Evolutionary conservation across 2,888 invertebrate species (phyloP), one percentile per base, ranked within the genome.

Genomic region (Brenthis hecate): DNA sequence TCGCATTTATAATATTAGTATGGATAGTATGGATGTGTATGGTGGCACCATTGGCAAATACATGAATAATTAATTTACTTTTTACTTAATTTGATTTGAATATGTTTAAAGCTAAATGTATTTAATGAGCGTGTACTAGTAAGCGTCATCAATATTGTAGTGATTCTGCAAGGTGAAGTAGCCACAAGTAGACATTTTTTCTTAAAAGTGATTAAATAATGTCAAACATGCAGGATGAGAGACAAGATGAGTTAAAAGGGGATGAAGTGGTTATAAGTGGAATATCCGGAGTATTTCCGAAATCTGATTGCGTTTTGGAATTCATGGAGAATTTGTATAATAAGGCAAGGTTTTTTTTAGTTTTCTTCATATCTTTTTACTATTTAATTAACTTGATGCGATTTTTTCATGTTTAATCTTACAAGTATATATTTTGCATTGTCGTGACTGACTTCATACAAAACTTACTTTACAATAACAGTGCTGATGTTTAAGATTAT

Each of bases 231-330:
- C 28, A 32, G 32, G 16, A 51, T 2, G 13, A n/a, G 47, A 58
- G 57, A 6, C 43, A 58, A 51, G 13, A 51, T 36, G 32, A 61
- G 5, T 32, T 61, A 28, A 61, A 32, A 5, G 61, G 61, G 1
- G 51, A 61, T 61, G 61, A 61, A 61, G 32, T 61, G 28, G 61
- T 61, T n/a, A 61, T 61, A 61, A 61, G 50, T 32, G 61, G 61
- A 13, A 61, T 61, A 11, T 61, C 61, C 32, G 32, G 51, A 16
- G n/a, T 51, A 51, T 61, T 61, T 16, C 61, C 61, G 5, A 51
- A 61, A 8, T 61, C 61, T 51, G 51, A 50, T 51, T 16, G 50
- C 32, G 4, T 61, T n/a, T 16, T 61, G 51, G 61, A 61, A 2
- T 61, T 61, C 50, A 61, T 61, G 61, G 61, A 61, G 13, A 61